These are phyloP conservation scores for Drosophila arawakana DNA, from an alignment of 1,140 invertebrate species.

Conservation along the genomic window DNA sequence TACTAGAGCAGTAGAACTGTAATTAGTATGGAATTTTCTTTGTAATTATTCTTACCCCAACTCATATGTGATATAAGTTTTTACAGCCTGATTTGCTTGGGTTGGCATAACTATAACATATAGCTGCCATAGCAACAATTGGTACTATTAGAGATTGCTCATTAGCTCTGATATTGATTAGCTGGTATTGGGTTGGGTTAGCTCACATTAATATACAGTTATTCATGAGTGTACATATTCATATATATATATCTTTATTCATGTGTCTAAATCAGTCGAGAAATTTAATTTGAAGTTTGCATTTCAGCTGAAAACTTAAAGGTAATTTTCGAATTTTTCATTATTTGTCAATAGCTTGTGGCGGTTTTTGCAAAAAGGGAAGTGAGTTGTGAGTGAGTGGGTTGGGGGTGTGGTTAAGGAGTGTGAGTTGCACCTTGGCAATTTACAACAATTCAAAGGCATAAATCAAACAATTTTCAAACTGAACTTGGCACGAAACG, in stretches of 20 bases:
- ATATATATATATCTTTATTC: slow-evolving; percentile 6
- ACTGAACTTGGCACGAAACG: slow-evolving; percentile 65
- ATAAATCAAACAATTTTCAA: slow-evolving; percentile 79
- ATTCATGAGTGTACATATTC: slow-evolving; percentile 23
- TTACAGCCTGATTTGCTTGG: too few species aligned
- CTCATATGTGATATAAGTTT: too few species aligned
- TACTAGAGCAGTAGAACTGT: too few species aligned
- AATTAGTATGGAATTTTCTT: too few species aligned
- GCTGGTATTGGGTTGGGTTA: too few species aligned
- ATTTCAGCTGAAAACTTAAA: slow-evolving; percentile 33
- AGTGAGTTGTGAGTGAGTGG: too few species aligned
- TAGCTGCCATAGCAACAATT: too few species aligned
- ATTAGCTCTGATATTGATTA: too few species aligned
- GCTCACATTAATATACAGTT: background rate
- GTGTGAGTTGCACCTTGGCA: slow-evolving; percentile 40
- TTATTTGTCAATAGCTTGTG: slow-evolving; percentile 71
- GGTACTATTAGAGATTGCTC: too few species aligned
- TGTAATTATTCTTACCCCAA: too few species aligned
- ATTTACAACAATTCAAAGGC: slow-evolving; percentile 78
- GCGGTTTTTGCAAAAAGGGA: slow-evolving; percentile 5
- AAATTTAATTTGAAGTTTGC: background rate
- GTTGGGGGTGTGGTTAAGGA: background rate
- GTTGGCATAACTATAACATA: too few species aligned
- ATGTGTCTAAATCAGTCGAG: background rate
- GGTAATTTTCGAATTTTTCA: slow-evolving; percentile 75